Percentiles rank a stretch among this genome's conserved stretches.
phyloP scores from a whole-genome alignment of 1,140 invertebrate species.

The Nasonia giraulti region DNA sequence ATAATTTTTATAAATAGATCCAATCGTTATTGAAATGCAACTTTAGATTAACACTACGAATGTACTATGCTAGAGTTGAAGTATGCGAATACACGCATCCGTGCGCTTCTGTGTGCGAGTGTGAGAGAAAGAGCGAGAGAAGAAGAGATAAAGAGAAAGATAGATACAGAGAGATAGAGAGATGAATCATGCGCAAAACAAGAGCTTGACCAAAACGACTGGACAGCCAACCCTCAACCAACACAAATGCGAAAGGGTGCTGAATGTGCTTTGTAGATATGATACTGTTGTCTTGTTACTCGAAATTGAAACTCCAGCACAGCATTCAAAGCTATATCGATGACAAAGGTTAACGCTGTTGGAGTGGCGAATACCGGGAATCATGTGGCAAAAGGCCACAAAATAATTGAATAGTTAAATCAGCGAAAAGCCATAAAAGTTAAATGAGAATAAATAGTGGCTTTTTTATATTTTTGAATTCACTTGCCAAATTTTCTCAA shows the following conservation, averaged over 20 bases:
- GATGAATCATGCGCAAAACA: not conserved
- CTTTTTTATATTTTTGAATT: not conserved
- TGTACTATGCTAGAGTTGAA: not conserved
- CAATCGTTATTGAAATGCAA: too few relatives aligned
- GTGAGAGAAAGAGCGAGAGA: not conserved
- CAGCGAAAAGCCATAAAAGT: not conserved
- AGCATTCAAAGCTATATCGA: constrained; percentile 54
- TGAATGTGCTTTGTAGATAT: constrained; percentile 52
- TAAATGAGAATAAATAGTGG: not conserved
- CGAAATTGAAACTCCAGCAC: constrained; percentile 53
- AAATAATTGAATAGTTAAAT: constrained; percentile 22
- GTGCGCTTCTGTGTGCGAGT: not conserved
- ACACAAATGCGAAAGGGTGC: constrained; percentile 45
- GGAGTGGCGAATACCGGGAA: constrained; percentile 32
- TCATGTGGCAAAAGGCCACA: constrained; percentile 41
- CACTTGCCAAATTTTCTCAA: too few relatives aligned
- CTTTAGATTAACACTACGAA: not conserved
- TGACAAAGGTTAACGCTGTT: constrained; percentile 55
- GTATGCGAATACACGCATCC: too few relatives aligned
- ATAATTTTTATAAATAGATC: too few relatives aligned
- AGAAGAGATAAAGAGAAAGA: not conserved
- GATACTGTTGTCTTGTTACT: constrained; percentile 54
- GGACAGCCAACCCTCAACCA: constrained; percentile 39
- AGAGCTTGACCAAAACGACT: constrained; percentile 45
- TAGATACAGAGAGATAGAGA: constrained; percentile 31